These are phyloP conservation scores for Teleogryllus occipitalis DNA, from an alignment of 1,140 invertebrate genomes.

Conservation along the genomic window DNA sequence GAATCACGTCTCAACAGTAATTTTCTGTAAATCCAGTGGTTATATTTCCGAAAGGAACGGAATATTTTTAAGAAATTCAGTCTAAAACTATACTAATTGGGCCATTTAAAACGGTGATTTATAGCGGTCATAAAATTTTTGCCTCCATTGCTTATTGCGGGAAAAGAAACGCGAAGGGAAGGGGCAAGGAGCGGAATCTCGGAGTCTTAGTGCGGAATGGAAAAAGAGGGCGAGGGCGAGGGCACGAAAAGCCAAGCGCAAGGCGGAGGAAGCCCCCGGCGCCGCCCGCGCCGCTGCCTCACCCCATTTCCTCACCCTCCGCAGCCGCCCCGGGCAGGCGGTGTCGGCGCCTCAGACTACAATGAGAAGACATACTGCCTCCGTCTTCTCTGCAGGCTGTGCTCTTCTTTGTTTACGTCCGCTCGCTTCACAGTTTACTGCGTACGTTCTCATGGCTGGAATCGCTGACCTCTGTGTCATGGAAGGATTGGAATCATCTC, in stretches of 20 bases:
- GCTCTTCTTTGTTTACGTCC: no score
- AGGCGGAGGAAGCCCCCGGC: no score
- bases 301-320: neutral
- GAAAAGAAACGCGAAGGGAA: neutral
- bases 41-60: neutral
- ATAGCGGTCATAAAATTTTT: neutral
- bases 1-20: neutral
- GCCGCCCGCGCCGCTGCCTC: neutral
- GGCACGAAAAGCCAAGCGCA: no score
- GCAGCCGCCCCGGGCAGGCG: neutral
- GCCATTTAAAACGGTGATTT: neutral
- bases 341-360: neutral
- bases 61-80: neutral
- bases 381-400: no score
- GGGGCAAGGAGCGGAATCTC: neutral
- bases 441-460: no score
- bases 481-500: no score
- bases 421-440: no score
- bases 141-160: neutral
- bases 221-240: neutral
- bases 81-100: slow-evolving; percentile 1
- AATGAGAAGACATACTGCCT: no score
- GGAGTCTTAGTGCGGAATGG: neutral
- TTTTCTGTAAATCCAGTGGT: neutral
- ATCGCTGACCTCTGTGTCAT: no score